These are phyloP conservation scores for Madoqua kirkii DNA, from an alignment of 2,113 vertebrate species.

Conservation along the genomic window DNA sequence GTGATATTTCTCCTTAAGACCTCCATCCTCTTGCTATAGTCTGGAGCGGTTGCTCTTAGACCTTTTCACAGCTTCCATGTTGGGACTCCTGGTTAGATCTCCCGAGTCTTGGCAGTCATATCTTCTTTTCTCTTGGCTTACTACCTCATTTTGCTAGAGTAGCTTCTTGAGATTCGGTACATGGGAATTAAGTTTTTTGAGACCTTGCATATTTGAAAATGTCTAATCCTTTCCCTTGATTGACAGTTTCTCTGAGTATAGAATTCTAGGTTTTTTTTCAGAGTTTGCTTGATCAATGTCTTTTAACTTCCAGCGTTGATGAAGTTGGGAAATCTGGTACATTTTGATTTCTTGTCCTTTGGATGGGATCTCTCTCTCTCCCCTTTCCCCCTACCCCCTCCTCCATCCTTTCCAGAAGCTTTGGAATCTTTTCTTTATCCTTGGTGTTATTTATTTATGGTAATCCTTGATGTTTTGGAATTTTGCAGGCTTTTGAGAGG, in stretches of 20 bases:
- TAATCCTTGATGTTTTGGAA: neutral
- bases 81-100: neutral
- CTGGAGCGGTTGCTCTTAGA: neutral
- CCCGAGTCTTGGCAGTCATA: neutral
- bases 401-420: neutral
- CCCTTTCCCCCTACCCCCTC: accelerated
- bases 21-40: neutral
- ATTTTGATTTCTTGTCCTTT: neutral
- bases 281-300: neutral
- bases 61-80: neutral
- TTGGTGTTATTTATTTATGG: neutral
- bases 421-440: neutral
- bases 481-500: neutral
- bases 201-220: neutral
- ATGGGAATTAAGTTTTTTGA: neutral
- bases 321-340: neutral
- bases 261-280: neutral
- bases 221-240: neutral
- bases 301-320: neutral
- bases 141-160: neutral
- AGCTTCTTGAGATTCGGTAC: neutral
- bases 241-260: neutral
- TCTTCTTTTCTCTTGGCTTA: neutral
- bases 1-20: neutral
- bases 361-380: neutral